Evolutionary conservation across 1,140 invertebrate species (phyloP).

Genomic region (Hyles vespertilio): DNA sequence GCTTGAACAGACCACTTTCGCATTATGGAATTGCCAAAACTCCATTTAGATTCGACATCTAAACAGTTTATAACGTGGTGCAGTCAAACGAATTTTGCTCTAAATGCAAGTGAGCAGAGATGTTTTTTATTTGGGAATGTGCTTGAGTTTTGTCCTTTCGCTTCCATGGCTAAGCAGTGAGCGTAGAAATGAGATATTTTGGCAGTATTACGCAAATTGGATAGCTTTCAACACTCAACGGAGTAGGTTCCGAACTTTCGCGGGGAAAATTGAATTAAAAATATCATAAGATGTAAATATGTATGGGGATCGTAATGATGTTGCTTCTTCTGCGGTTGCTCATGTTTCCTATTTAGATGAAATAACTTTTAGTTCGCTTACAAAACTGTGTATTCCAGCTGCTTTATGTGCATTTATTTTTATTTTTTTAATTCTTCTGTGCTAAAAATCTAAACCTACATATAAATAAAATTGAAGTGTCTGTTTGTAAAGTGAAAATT

Average conservation of each 20-base stretch:
- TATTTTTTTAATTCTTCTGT: no score
- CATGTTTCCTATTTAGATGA: slow-evolving; percentile 24
- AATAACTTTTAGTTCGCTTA: slow-evolving; percentile 19
- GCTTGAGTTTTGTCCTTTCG: slow-evolving; percentile 32
- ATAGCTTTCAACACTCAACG: slow-evolving; percentile 76
- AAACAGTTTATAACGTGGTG: slow-evolving; percentile 32
- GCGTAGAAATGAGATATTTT: slow-evolving; percentile 76
- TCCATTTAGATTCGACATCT: slow-evolving; percentile 50
- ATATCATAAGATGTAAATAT: slow-evolving; percentile 74
- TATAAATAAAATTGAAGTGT: no score
- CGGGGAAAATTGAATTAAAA: slow-evolving; percentile 75
- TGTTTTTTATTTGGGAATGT: slow-evolving; percentile 14
- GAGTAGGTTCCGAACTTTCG: slow-evolving; percentile 74
- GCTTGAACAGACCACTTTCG: slow-evolving; percentile 75
- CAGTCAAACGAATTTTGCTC: slow-evolving; percentile 13
- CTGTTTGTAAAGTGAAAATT: no score
- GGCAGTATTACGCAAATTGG: slow-evolving; percentile 76
- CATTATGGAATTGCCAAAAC: slow-evolving; percentile 76
- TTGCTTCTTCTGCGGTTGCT: slow-evolving; percentile 43
- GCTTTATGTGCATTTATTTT: no score
- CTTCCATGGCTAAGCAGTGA: slow-evolving; percentile 39
- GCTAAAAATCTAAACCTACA: no score
- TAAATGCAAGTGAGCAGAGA: background rate
- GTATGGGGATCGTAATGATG: slow-evolving; percentile 66
- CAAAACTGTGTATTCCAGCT: no score